Evolutionary conservation across 2,113 vertebrate genomes (phyloP).

Genomic region (Acrocephalus kingi): DNA sequence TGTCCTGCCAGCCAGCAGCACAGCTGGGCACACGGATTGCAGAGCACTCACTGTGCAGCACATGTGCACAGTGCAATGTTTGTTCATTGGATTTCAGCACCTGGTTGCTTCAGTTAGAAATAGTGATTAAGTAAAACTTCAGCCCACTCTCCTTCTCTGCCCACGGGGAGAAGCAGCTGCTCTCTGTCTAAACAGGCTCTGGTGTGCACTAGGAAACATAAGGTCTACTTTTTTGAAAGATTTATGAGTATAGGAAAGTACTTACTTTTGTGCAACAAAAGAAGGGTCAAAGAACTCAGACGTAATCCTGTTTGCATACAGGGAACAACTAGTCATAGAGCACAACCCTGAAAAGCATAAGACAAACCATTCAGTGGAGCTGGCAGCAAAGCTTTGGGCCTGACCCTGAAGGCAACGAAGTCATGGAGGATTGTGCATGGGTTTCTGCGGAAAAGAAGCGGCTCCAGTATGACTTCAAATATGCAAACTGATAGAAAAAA

Average conservation of each 20-base stretch:
- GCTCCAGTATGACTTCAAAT: neutral
- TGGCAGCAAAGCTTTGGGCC: neutral
- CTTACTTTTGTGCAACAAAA: conserved; percentile 90
- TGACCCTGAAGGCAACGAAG: neutral
- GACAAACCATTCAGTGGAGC: conserved; percentile 10
- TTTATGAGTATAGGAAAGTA: conserved; percentile 33
- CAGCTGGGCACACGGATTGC: neutral
- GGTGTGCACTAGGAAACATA: neutral
- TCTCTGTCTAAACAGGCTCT: neutral
- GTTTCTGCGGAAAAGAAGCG: neutral
- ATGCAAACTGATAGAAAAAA: neutral
- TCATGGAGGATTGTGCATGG: neutral
- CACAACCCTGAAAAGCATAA: conserved; percentile 81
- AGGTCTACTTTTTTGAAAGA: conserved; percentile 1
- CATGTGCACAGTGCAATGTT: neutral
- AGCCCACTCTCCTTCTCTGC: neutral
- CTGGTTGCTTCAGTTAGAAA: neutral
- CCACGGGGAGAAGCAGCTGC: neutral
- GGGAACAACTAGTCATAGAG: conserved; percentile 90
- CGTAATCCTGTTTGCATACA: conserved; percentile 89
- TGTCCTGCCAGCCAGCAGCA: neutral
- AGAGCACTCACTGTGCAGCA: neutral
- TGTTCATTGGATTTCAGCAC: neutral
- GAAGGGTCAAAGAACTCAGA: conserved; percentile 88
- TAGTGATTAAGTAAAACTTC: neutral